Evolutionary conservation across 2,797 vertebrate species (phyloP).

Genomic region (Dicrostonyx torquatus): DNA sequence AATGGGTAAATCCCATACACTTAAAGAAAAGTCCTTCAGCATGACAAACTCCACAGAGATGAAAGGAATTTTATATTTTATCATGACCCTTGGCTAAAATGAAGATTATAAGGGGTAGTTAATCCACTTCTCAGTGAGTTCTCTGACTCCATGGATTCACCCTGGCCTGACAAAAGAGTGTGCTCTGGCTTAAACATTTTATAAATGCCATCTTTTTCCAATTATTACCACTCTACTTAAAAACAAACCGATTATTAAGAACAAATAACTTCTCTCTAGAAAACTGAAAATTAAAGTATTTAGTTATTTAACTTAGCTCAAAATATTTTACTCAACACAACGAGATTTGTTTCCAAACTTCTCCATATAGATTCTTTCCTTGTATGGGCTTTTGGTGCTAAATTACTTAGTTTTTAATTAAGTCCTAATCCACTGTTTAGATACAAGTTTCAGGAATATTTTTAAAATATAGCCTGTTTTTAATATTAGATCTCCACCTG

Average conservation of each 20-base stretch:
- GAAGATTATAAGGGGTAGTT: not conserved
- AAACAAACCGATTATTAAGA: not conserved
- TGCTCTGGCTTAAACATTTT: not conserved
- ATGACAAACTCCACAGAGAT: not conserved
- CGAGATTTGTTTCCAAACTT: not conserved
- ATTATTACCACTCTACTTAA: not conserved
- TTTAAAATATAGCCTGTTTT: conserved; percentile 61
- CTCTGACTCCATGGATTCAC: not conserved
- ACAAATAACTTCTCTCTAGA: not conserved
- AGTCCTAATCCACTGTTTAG: conserved; percentile 69
- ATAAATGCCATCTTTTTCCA: not conserved
- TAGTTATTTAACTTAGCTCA: not conserved
- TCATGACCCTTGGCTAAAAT: not conserved
- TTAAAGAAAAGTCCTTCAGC: not conserved
- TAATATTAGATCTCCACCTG: conserved; percentile 59
- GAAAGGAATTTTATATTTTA: not conserved
- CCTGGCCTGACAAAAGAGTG: no score
- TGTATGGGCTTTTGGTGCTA: conserved; percentile 38
- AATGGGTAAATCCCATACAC: not conserved
- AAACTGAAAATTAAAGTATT: conserved; percentile 53
- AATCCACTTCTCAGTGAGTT: not conserved
- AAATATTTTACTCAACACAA: not conserved
- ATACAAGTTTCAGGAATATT: conserved; percentile 53
- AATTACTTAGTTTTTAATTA: conserved; percentile 77
- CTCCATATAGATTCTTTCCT: not conserved